phyloP scores from a whole-genome alignment of 2,113 vertebrate species.

The Xiphophorus hellerii region DNA sequence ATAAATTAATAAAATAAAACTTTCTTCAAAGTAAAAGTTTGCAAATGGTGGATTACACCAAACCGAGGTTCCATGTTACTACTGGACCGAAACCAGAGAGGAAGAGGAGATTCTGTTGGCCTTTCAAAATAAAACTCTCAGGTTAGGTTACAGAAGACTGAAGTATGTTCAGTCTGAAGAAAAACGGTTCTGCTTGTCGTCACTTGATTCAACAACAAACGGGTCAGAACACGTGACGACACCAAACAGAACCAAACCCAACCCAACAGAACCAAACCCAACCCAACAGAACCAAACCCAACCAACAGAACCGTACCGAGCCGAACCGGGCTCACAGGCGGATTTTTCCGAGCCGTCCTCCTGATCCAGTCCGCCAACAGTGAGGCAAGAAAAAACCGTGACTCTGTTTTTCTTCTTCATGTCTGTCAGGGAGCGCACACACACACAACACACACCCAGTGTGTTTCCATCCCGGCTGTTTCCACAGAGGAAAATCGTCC shows the following conservation, averaged over 20 bases:
- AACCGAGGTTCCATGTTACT: not conserved
- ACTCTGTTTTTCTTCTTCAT: constrained; percentile 57
- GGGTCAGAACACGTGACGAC: not conserved
- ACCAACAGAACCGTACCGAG: too few relatives aligned
- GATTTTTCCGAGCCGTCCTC: constrained; percentile 49
- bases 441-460: not conserved
- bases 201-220: too few relatives aligned
- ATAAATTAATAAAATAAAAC: too few relatives aligned
- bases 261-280: too few relatives aligned
- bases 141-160: too few relatives aligned
- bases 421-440: constrained; percentile 42
- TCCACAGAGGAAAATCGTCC: constrained; percentile 32
- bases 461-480: constrained; percentile 38
- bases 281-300: not conserved
- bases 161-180: not conserved
- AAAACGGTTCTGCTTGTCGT: not conserved
- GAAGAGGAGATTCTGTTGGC: too few relatives aligned
- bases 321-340: not conserved
- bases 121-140: too few relatives aligned
- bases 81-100: not conserved
- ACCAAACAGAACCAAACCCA: not conserved
- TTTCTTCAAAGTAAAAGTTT: too few relatives aligned
- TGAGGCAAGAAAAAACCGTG: constrained; percentile 48
- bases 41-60: not conserved
- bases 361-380: constrained; percentile 38